Percentiles rank a stretch among this genome's conserved stretches.
These are phyloP conservation scores for Aurelia sp. DNA, from an alignment of 30 jellyfish, hydroid and myxozoan species.

Conservation along the genomic window DNA sequence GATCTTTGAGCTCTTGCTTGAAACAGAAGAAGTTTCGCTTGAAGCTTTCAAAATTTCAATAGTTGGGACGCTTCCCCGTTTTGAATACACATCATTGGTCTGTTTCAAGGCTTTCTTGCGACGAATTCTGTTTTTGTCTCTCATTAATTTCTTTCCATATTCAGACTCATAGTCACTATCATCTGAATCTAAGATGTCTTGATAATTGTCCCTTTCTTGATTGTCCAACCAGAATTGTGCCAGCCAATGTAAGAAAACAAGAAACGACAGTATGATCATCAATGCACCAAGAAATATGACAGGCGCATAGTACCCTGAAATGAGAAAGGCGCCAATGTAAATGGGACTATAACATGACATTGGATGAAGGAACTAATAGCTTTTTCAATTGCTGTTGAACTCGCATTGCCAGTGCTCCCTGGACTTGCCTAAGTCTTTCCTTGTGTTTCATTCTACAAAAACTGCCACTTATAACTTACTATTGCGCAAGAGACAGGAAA, in stretches of 20 bases:
- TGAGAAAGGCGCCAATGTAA: no score
- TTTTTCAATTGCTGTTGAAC: no score
- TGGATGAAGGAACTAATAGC: no score
- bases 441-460: no score
- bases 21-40: slow-evolving; percentile 56
- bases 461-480: no score
- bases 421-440: no score
- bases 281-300: slow-evolving; percentile 62
- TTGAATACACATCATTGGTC: background rate
- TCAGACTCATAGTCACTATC: slow-evolving; percentile 43
- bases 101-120: background rate
- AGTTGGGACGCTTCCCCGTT: slow-evolving; percentile 6
- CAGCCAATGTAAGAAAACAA: slow-evolving; percentile 63
- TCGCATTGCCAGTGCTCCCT: no score
- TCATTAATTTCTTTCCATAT: background rate
- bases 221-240: slow-evolving; percentile 60
- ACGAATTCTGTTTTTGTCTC: background rate
- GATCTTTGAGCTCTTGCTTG: slow-evolving; percentile 38
- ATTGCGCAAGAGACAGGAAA: no score
- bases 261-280: slow-evolving; percentile 23
- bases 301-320: slow-evolving; percentile 63
- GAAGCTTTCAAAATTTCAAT: slow-evolving; percentile 25
- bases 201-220: slow-evolving; percentile 47
- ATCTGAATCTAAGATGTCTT: slow-evolving; percentile 46
- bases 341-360: no score